These are phyloP conservation scores for Uropsilus gracilis DNA, from an alignment of 2,113 vertebrate genomes.

Conservation along the genomic window DNA sequence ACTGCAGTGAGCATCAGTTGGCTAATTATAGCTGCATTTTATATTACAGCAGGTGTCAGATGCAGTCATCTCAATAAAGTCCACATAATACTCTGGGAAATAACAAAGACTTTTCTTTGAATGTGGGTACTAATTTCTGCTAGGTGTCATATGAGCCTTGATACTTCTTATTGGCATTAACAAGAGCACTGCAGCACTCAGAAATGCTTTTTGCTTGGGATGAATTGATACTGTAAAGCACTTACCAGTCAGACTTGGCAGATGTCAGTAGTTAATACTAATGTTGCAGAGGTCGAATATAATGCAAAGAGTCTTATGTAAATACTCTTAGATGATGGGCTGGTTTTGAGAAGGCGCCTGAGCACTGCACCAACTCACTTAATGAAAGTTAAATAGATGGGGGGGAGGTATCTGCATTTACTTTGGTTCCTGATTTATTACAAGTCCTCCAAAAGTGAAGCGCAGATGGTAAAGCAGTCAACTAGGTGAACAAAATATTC, in stretches of 20 bases:
- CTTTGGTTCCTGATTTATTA: constrained; percentile 78
- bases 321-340: constrained; percentile 88
- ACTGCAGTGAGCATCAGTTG: constrained; percentile 91
- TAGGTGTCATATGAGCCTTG: constrained; percentile 90
- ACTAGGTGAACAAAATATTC: constrained; percentile 79
- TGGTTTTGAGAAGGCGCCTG: constrained; percentile 82
- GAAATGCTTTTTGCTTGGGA: constrained; percentile 89
- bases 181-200: constrained; percentile 88
- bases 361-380: constrained; percentile 82
- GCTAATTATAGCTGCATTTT: constrained; percentile 93
- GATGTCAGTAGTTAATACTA: constrained; percentile 90
- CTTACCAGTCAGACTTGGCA: constrained; percentile 90
- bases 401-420: constrained; percentile 82
- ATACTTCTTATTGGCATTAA: constrained; percentile 89
- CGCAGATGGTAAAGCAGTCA: constrained; percentile 82
- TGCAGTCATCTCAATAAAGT: constrained; percentile 92
- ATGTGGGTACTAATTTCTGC: constrained; percentile 91
- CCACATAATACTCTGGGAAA: constrained; percentile 90
- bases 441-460: constrained; percentile 80
- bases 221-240: constrained; percentile 91
- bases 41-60: constrained; percentile 92
- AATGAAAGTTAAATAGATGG: constrained; percentile 84
- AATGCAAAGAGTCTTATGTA: constrained; percentile 88
- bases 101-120: constrained; percentile 91
- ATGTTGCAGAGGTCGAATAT: constrained; percentile 86